Evolutionary conservation across 2,797 vertebrate genomes (phyloP).

Genomic region (Petrocephalus schoutedeni): DNA sequence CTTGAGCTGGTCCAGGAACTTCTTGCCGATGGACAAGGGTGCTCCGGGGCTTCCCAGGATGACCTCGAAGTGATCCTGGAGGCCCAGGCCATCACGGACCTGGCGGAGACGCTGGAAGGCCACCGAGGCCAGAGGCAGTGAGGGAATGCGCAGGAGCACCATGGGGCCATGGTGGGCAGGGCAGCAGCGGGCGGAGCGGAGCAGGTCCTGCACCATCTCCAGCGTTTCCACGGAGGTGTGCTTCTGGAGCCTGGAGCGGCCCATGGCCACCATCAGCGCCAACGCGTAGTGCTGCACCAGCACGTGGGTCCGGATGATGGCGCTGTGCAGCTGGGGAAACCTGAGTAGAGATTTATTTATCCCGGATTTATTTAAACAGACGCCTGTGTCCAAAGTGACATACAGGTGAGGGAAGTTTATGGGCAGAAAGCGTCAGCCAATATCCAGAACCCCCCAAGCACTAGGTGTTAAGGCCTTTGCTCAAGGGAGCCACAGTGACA

Average conservation of each 20-base stretch:
- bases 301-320: constrained; percentile 87
- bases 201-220: constrained; percentile 86
- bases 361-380: background rate
- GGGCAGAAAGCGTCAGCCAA: background rate
- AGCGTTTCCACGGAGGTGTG: constrained; percentile 93
- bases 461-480: background rate
- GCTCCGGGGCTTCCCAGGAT: constrained; percentile 80
- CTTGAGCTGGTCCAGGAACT: constrained; percentile 85
- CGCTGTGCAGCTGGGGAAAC: constrained; percentile 92
- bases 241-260: constrained; percentile 80
- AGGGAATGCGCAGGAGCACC: constrained; percentile 90
- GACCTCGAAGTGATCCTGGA: constrained; percentile 88
- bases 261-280: constrained; percentile 84
- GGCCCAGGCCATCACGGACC: constrained; percentile 78
- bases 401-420: background rate
- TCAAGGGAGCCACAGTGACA: background rate
- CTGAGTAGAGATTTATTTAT: constrained; percentile 57
- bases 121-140: constrained; percentile 75
- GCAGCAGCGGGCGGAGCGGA: constrained; percentile 77
- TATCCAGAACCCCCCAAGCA: background rate
- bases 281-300: constrained; percentile 91
- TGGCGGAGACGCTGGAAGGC: constrained; percentile 81
- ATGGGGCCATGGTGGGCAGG: constrained; percentile 85
- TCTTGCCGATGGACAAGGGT: constrained; percentile 72
- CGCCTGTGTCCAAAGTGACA: background rate